Base-by-base conservation (phyloP, 2,888 invertebrate genomes). In the Hydropsyche betteni region DNA sequence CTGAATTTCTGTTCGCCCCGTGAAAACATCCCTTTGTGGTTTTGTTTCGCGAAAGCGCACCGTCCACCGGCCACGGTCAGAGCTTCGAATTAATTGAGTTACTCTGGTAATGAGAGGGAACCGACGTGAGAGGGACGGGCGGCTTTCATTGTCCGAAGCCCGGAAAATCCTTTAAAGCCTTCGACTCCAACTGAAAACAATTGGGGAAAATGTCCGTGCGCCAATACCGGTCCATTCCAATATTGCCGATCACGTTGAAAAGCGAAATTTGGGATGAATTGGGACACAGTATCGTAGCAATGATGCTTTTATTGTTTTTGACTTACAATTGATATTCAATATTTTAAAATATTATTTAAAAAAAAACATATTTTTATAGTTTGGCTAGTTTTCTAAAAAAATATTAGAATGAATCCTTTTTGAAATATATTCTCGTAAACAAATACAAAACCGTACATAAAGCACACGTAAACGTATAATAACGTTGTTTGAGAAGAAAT, bases 11-110 rank as follows among this genome's bases (percentile, higher is more conserved):
- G 52, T 61, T 16, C 72, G 14, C 44, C 58, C 72, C 16, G 72
- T 34, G 61, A 61, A 61, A 72, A 72, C 61, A 72, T 58, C 55
- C 72, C 61, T 72, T 61, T 72, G 72, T 58, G 72, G 72, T 72
- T 70, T 72, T 70, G 70, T 70, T 70, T 70, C 55, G 52, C 34
- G 50, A 69, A 69, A 69, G 14, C 50, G n/a, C 38, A 34, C 36
- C 44, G 70, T 16, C 64, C 50, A 44, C 33, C 51, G 69, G 51
- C 10, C 24, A 6, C 24, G 69, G 50, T 58, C 50, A 16, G 50
- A 12, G 69, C 38, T 69, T 44, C 33, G 51, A 33, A 53, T 70
- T 70, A 70, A 70, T 70, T 70, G 70, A 70, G 70, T 53, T 33
- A 53, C 70, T 53, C 51, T 52, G 58, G 50, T 52, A 70, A 70